Conservation (phyloP, 1,140 invertebrate species). For the Aporrectodea caliginosa region DNA sequence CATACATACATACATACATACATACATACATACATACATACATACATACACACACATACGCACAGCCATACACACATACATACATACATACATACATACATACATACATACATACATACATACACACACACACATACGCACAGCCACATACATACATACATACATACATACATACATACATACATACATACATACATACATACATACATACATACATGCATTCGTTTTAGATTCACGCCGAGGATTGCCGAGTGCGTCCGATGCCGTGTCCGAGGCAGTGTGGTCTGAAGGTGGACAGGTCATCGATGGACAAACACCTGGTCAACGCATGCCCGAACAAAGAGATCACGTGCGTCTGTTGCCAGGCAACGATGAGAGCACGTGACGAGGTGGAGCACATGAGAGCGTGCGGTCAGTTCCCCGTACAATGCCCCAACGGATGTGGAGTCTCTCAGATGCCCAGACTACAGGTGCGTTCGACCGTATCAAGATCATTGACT, state of each 20-base stretch:
- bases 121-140: too few species aligned
- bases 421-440: neutral
- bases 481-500: too few species aligned
- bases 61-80: too few species aligned
- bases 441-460: neutral
- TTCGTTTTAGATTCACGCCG: slow-evolving; percentile 23
- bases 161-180: too few species aligned
- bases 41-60: too few species aligned
- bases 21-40: too few species aligned
- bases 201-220: too few species aligned
- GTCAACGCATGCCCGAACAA: neutral
- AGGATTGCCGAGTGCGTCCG: neutral
- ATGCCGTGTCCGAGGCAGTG: neutral
- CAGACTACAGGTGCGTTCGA: neutral
- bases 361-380: neutral
- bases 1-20: too few species aligned
- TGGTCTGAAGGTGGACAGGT: neutral
- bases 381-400: neutral
- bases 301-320: neutral
- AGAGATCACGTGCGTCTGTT: neutral
- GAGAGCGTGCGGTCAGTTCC: neutral
- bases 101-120: too few species aligned
- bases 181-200: too few species aligned
- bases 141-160: too few species aligned
- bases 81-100: too few species aligned